These are phyloP conservation scores for Rhagophthalmus giganteus DNA, from an alignment of 2,888 invertebrate genomes.

Conservation along the genomic window DNA sequence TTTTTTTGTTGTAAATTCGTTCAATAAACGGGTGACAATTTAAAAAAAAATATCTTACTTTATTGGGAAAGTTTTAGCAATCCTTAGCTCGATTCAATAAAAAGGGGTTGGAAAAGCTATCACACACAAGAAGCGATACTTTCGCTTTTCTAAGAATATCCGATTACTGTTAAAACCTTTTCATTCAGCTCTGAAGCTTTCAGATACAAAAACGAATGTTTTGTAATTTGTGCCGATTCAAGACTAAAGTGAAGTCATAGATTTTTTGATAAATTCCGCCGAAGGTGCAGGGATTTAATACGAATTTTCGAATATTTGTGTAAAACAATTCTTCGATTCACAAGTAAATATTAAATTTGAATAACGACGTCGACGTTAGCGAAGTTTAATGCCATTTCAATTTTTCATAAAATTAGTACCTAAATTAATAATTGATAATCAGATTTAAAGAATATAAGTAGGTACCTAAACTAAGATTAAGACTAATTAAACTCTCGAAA, in stretches of 20 bases:
- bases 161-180: constrained; percentile 22
- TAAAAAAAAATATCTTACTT: constrained; percentile 5
- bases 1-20: background rate
- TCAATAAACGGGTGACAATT: background rate
- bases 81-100: constrained; percentile 6
- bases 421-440: no score
- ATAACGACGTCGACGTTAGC: no score
- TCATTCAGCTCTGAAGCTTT: constrained; percentile 3
- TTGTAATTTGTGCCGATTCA: background rate
- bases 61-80: background rate
- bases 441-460: no score
- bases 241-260: background rate
- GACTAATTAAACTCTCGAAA: no score
- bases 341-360: no score
- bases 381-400: no score
- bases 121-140: constrained; percentile 15
- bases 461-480: no score
- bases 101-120: constrained; percentile 13
- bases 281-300: no score
- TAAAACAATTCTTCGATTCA: no score
- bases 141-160: constrained; percentile 20
- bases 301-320: no score
- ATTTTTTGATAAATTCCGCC: no score
- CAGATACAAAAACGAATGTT: constrained; percentile 2
- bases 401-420: no score